Percentiles rank a stretch among this genome's conserved stretches.
Evolutionary conservation across 1,140 invertebrate species (phyloP).

Genomic region (Dolichoris vasculosae): DNA sequence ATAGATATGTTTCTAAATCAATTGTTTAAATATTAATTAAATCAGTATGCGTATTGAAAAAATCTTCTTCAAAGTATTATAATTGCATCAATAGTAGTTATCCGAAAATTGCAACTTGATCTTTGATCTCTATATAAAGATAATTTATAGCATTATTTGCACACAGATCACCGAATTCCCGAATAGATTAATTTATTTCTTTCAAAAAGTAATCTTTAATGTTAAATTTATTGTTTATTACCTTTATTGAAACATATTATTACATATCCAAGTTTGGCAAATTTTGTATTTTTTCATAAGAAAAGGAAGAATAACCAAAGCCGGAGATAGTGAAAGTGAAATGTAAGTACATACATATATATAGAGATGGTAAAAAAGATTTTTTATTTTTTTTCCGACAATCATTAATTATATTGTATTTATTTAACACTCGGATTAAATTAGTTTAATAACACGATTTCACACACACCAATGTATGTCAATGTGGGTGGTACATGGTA

Average conservation of each 20-base stretch:
- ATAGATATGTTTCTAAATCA: no score
- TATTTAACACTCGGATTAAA: neutral
- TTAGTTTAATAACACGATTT: neutral
- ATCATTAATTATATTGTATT: neutral
- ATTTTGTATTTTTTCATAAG: no score
- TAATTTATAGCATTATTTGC: neutral
- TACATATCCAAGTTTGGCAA: neutral
- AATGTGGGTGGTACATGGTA: neutral
- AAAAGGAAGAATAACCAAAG: no score
- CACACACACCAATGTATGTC: neutral
- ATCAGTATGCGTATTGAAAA: neutral
- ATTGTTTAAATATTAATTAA: neutral
- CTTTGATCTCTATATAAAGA: neutral
- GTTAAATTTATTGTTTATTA: no score
- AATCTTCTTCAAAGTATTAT: neutral
- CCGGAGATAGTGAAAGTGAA: no score
- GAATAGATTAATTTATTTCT: neutral
- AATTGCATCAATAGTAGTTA: no score
- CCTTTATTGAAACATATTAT: neutral
- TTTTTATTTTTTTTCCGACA: neutral
- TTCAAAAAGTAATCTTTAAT: no score
- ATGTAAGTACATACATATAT: no score
- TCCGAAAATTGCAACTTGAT: neutral
- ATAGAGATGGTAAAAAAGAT: no score
- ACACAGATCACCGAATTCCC: neutral